Percentiles rank a stretch among this genome's conserved stretches.
Evolutionary conservation across 2,113 vertebrate genomes (phyloP).

Genomic region (Opisthocomus hoazin): DNA sequence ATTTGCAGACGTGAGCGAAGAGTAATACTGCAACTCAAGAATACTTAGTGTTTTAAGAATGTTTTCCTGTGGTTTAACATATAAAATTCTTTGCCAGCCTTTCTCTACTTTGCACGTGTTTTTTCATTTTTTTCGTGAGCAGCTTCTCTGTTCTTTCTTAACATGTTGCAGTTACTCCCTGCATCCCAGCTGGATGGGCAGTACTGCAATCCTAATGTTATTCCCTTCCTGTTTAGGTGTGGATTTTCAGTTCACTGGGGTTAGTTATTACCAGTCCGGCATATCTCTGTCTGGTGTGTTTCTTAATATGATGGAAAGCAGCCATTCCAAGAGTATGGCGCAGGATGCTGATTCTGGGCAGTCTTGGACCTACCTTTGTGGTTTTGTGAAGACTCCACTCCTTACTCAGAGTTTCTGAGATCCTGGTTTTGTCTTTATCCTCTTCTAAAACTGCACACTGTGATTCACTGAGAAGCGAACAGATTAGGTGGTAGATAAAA

Average conservation of each 20-base stretch:
- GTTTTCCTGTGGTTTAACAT: neutral
- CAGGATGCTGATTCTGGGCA: neutral
- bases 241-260: neutral
- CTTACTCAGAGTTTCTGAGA: neutral
- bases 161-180: neutral
- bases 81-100: neutral
- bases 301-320: neutral
- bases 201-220: neutral
- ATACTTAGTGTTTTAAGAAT: neutral
- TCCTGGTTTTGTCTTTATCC: neutral
- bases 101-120: accelerated
- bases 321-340: neutral
- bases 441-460: neutral
- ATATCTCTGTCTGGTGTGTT: neutral
- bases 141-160: neutral
- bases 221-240: neutral
- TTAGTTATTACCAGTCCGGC: neutral
- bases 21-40: neutral
- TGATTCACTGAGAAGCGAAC: neutral
- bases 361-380: neutral
- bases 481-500: neutral
- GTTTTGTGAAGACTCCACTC: neutral
- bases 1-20: neutral
- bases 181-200: accelerated
- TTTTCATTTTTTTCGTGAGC: neutral